Evolutionary conservation across 2,888 invertebrate genomes (phyloP).

Genomic region (Punctoribates punctum): DNA sequence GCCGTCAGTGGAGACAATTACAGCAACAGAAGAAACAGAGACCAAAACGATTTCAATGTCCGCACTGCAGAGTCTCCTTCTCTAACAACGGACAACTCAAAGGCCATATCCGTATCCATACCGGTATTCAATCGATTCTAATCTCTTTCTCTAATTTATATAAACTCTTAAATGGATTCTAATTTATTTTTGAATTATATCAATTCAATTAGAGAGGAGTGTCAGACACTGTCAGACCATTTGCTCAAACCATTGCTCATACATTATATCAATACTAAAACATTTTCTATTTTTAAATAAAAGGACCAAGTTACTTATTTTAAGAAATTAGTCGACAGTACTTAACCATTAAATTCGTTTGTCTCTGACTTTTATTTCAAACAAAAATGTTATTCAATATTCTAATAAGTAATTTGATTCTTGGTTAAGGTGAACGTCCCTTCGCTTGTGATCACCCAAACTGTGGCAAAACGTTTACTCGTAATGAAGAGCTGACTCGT

Average conservation of each 20-base stretch:
- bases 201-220: no score
- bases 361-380: no score
- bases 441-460: constrained; percentile 79
- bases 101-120: constrained; percentile 83
- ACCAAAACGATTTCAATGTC: constrained; percentile 55
- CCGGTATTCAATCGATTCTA: constrained; percentile 59
- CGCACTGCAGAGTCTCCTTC: constrained; percentile 82
- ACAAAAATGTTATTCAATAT: neutral
- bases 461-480: constrained; percentile 83
- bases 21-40: constrained; percentile 49
- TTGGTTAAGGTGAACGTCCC: constrained; percentile 68
- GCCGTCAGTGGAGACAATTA: constrained; percentile 33
- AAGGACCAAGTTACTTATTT: no score
- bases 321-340: no score
- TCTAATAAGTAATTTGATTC: constrained; percentile 45
- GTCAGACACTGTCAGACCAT: no score
- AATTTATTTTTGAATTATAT: no score
- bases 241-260: no score
- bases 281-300: no score
- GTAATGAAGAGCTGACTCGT: constrained; percentile 83
- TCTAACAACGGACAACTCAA: constrained; percentile 90
- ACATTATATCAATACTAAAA: no score
- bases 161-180: no score
- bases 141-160: no score
- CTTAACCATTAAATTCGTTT: no score